A percentile compares a stretch with the other conserved stretches of the same genome.
These are phyloP conservation scores for Gopherus flavomarginatus DNA, from an alignment of 2,113 vertebrate genomes.

Conservation along the genomic window DNA sequence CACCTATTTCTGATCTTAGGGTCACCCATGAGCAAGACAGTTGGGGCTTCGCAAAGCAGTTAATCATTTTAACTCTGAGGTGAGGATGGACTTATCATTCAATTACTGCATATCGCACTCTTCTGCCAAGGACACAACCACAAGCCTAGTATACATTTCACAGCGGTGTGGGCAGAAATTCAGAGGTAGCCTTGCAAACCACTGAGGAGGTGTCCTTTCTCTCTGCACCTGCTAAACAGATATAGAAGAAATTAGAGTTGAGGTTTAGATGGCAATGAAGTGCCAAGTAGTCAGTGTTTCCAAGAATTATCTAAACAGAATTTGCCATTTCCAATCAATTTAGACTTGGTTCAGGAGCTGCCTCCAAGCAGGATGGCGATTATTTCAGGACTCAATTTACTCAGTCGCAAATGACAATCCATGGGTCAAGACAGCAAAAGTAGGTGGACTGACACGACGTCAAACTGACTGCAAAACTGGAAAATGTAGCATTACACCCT, in stretches of 20 bases:
- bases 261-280: neutral
- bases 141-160: neutral
- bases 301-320: too few relatives aligned
- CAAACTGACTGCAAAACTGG: neutral
- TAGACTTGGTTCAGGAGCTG: constrained; percentile 56
- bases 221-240: neutral
- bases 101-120: neutral
- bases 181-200: neutral
- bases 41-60: neutral
- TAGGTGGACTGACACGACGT: neutral
- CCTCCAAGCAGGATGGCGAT: constrained; percentile 57
- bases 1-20: neutral
- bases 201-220: neutral
- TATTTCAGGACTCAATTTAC: constrained; percentile 49
- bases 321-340: constrained; percentile 48
- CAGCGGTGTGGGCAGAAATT: neutral
- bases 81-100: neutral
- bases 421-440: rapidly evolving
- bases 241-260: neutral
- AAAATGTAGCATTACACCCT: neutral
- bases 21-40: neutral
- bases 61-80: neutral
- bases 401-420: neutral
- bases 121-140: neutral
- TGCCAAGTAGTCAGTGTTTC: neutral